Base-by-base conservation (phyloP, 2,888 invertebrate genomes). In the Xestia c-nigrum region DNA sequence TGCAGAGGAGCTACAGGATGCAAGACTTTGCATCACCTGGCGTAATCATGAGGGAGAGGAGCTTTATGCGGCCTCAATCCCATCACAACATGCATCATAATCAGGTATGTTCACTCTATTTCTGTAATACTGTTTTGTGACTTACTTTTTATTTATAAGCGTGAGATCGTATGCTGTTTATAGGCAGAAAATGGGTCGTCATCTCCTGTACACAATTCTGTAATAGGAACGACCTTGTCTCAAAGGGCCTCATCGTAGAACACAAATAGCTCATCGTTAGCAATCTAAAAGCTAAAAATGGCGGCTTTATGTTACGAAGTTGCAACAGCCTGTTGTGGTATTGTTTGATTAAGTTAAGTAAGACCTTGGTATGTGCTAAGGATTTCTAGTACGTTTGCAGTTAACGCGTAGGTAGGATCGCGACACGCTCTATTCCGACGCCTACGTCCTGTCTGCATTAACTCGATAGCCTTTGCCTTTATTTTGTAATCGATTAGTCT, bases 11-110 rank as follows among this genome's bases (percentile, higher is more conserved):
- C 91, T 97, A 95, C 91, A 94, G 97, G 89, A 96, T 97, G 95
- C 96, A 96, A 90, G 97, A 97, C 90, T 97, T 97, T 90, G 95
- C 97, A 71, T 92, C 97, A 57, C 96, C 97, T 65, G 95, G 96
- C 78, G 97, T 97, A 87, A 97, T 97, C 90, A 97, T 97, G 92
- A 94, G 98, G 86, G 98, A 98, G 93, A 96, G 98, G 86, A 98
- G 98, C 93, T 98, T 98, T 93, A 97, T 98, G 73, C 97, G 97
- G 80, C 97, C 97, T 65, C 98, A 97, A 89, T 96, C 96, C 5
- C 97, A 97, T 91, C 97, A 97, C 91, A 97, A 96, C 84, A 95
- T 96, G 94, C 97, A 97, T 93, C 97, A 97, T 91, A 96, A 95
- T 93, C 97, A 96, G 97, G 97, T 97, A 88, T 87, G 74, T 80